phyloP scores from a whole-genome alignment of 1,140 invertebrate genomes.

The Drosophila paulistorum region DNA sequence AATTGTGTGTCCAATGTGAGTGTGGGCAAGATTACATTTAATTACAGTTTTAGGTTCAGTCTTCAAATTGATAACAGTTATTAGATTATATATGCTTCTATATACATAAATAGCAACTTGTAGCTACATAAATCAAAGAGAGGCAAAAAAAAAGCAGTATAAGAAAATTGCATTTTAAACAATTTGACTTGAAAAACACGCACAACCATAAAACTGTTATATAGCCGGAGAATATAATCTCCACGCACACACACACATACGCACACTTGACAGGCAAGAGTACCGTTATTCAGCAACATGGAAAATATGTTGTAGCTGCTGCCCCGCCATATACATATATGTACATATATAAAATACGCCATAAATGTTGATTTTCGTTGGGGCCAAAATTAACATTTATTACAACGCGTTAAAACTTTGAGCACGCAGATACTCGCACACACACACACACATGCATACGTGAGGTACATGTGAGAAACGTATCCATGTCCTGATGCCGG shows the following conservation, averaged over 20 bases:
- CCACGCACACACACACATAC: conserved; percentile 15
- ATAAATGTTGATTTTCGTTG: conserved; percentile 83
- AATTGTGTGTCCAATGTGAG: not conserved
- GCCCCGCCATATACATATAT: not conserved
- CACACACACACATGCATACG: conserved; percentile 30
- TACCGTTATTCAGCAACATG: conserved; percentile 64
- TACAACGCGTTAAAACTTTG: conserved; percentile 81
- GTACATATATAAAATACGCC: conserved; percentile 71
- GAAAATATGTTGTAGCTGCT: conserved; percentile 73
- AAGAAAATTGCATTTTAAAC: conserved; percentile 50
- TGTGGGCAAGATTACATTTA: not conserved
- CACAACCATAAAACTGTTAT: conserved; percentile 44
- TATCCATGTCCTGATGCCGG: conserved; percentile 31
- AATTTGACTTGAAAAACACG: conserved; percentile 35
- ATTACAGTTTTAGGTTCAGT: not conserved
- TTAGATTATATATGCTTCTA: conserved; percentile 20
- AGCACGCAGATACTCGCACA: conserved; percentile 57
- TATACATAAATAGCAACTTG: conserved; percentile 27
- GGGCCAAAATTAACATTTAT: conserved; percentile 82
- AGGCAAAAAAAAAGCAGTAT: conserved; percentile 7
- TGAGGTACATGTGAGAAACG: conserved; percentile 30
- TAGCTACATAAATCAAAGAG: conserved; percentile 5
- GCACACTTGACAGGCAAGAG: conserved; percentile 22
- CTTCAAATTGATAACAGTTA: conserved; percentile 37
- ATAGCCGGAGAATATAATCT: conserved; percentile 54